Conservation (phyloP, 2,797 vertebrate species). For the Streptopelia turtur region DNA sequence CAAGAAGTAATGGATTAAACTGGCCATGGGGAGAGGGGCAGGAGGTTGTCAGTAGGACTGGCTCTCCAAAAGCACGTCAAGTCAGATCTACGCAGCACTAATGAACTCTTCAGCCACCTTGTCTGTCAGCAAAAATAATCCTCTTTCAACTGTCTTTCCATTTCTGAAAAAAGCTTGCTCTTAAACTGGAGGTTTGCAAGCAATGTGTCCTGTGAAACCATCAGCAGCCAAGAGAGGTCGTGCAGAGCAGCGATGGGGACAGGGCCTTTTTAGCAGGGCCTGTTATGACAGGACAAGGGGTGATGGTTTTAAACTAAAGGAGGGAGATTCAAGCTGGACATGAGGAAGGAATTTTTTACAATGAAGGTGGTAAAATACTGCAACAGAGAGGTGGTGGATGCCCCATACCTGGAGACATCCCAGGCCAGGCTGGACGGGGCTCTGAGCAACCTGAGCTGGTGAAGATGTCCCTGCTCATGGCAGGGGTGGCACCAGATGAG, state of each 20-base stretch:
- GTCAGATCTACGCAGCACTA: neutral
- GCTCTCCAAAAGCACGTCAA: neutral
- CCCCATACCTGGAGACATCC: no score
- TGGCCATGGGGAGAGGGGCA: neutral
- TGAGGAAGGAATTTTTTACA: no score
- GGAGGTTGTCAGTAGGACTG: neutral
- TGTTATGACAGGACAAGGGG: no score
- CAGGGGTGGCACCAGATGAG: no score
- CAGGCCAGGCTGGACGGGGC: no score
- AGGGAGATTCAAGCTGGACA: no score
- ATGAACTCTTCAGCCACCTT: neutral
- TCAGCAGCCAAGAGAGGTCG: rapidly evolving
- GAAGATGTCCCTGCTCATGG: no score
- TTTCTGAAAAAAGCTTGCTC: neutral
- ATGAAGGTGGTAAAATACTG: no score
- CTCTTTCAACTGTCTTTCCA: neutral
- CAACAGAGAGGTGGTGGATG: no score
- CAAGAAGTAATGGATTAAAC: neutral
- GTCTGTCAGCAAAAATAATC: neutral
- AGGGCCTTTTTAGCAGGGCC: no score
- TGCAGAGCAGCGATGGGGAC: neutral
- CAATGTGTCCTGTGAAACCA: neutral
- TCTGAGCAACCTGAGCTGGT: no score
- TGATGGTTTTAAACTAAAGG: no score
- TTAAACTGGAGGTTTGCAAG: neutral